A percentile compares a stretch with the other conserved stretches of the same genome.
Evolutionary conservation across 2,888 invertebrate genomes (phyloP).

Genomic region (Habrosyne pyritoides): DNA sequence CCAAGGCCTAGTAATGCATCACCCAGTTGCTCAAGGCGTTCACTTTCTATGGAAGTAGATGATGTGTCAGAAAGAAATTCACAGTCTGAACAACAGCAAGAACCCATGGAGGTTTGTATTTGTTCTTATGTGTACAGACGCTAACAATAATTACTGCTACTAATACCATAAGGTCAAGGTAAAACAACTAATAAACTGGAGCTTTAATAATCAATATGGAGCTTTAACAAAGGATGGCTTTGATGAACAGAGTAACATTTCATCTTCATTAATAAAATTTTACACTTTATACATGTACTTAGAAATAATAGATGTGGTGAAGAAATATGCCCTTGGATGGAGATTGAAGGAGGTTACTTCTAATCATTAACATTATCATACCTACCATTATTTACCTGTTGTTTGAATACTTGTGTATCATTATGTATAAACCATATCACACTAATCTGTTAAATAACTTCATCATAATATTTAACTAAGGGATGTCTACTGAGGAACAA

Average conservation of each 20-base stretch:
- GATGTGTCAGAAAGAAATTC: constrained; percentile 75
- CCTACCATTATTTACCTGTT: no score
- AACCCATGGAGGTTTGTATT: constrained; percentile 74
- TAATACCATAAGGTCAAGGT: not conserved
- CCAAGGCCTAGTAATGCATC: constrained; percentile 66
- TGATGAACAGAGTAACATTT: not conserved
- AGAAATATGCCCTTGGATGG: not conserved
- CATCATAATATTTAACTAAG: no score
- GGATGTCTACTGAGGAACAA: no score
- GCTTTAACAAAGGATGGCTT: not conserved
- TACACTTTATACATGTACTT: no score
- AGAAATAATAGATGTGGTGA: not conserved
- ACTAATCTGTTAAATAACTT: no score
- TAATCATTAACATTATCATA: not conserved
- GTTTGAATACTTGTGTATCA: no score
- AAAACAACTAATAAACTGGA: not conserved
- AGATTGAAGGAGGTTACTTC: no score
- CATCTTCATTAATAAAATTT: not conserved
- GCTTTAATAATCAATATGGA: not conserved
- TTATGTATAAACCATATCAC: no score
- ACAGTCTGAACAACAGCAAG: constrained; percentile 69
- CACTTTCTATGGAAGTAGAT: constrained; percentile 79
- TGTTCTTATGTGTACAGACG: not conserved
- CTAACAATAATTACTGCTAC: not conserved
- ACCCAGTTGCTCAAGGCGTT: constrained; percentile 76